Evolutionary conservation across 2,888 invertebrate species (phyloP), one percentile per base, ranked within the genome.

Genomic region (Eremobia ochroleuca): DNA sequence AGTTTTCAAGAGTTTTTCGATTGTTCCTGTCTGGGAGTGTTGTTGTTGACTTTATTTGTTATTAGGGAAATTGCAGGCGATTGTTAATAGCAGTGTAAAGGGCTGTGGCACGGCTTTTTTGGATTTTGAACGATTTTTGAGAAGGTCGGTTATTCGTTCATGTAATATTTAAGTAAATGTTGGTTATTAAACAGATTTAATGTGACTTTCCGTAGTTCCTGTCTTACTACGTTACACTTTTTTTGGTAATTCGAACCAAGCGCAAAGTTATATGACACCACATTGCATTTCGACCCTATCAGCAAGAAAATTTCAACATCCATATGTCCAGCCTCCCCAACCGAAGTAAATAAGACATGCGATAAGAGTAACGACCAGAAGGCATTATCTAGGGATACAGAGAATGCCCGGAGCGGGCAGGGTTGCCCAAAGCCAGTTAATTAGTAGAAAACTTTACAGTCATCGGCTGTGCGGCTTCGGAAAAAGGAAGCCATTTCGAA

Each of bases 361-460:
- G 49, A 69, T 69, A 69, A 68, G 37, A 88, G 88, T 76, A 79
- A 79, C 81, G 86, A 88, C 85, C 85, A 91, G 89, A 88, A 88
- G 87, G 79, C 83, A 85, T 89, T 85, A 88, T 89, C 88, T 82
- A 82, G 67, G 77, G 85, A 87, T 84, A 70, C 43, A 69, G 61
- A 73, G 72, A 61, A 73, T 73, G 40, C 46, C 79, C 73, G 77
- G 76, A 82, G 77, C 85, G 72, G 76, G 82, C 74, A 86, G 72
- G 85, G 79, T 75, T 81, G 86, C 87, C 81, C 81, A 86, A 86
- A 88, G 87, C 88, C 87, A 90, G 92, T 93, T 92, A 93, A 94
- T 94, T 93, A 93, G 90, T 87, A 88, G 86, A 81, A 91, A 93
- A 92, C 91, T 94, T 92, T 89, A 89, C 89, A 91, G 91, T 90